Base-by-base conservation (phyloP, 2,113 vertebrate species). In the Pseudopodoces humilis region DNA sequence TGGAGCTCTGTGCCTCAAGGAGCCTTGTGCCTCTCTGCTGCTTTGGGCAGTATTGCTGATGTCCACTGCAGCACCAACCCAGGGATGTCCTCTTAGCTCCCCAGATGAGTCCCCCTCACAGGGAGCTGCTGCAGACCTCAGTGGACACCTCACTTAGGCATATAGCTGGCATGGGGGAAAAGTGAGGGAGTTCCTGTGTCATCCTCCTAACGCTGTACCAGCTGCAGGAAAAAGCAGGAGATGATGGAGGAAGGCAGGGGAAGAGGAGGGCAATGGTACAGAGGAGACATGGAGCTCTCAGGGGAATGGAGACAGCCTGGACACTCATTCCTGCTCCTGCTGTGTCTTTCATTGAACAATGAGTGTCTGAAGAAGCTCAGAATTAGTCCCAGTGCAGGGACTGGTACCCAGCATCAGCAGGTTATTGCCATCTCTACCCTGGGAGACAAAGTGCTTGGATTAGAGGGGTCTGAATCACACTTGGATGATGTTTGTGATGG, bases 41-140 rank as follows among this genome's bases (percentile, higher is more conserved):
- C 23, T 70, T 30, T 49, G 39, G 53, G 25, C 50, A 30, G 35
- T 5, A 12, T 78, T 4, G 0, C n/a, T 23, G n/a, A 23, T 6
- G 8, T 28, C 70, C 23, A 6, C 56, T 46, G 31, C 47, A 44
- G 43, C 19, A 71, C 43, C 70, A 79, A 7, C 37, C 39, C 25
- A 50, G 80, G 44, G 27, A 52, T 39, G 53, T 59, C 44, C 64
- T 69, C 0, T 1, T 39, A 14, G 10, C n/a, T 52, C 6, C 0
- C 49, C 47, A 25, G 28, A 9, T 56, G 46, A 74, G 33, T 47
- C 15, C 35, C 12, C 1, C 52, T 55, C 0, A 0, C 20, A 33
- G 53, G 52, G 39, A 55, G 9, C 4, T 37, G 47, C 8, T 44
- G 75, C 52, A 58, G 17, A 41, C 35, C 39, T 88, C 67, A 37